Base-by-base conservation (phyloP, 2,888 invertebrate species). In the Cephus runcator region DNA sequence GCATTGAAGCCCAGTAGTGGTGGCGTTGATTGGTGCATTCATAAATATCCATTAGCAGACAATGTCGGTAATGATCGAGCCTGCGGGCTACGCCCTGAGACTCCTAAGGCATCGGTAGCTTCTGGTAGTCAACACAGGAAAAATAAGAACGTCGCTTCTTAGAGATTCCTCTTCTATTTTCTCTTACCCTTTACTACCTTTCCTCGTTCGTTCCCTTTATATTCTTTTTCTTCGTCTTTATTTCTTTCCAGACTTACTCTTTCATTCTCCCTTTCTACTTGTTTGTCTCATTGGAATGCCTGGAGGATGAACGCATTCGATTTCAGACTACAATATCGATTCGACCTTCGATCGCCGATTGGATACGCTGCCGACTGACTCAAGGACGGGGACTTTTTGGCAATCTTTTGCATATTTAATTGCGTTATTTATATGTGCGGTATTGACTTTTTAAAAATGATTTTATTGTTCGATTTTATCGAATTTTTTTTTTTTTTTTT, bases 11-110 rank as follows among this genome's bases (percentile, higher is more conserved):
- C 91, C 91, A 84, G 90, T 90, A 90, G 91, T 91, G 88, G 88
- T 88, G 83, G 87, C 87, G 88, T 87, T 91, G 91, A 91, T 91
- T 91, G 90, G 90, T 87, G 89, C 89, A 91, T 91, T 91, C 91
- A 91, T 91, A 91, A 91, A 91, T 91, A 91, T 91, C 91, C 91
- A 91, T 90, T 91, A 91, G 90, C 87, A 89, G 86, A 91, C 91
- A 91, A 91, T 91, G 90, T 90, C 87, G 87, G 90, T 91, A 91
- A 91, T 91, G 91, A 91, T 90, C 88, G 85, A 86, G 87, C 86
- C 87, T 86, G 88, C 85, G 87, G 88, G 88, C 88, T 88, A 90
- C 90, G 88, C 90, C 90, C 88, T 87, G 86, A 56, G 56, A 82
- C 86, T 81, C 77, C 77, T 81, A 79, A 75, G 74, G 74, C 82